phyloP scores from a whole-genome alignment of 2,797 vertebrate species.

The Sebastes miniatus region DNA sequence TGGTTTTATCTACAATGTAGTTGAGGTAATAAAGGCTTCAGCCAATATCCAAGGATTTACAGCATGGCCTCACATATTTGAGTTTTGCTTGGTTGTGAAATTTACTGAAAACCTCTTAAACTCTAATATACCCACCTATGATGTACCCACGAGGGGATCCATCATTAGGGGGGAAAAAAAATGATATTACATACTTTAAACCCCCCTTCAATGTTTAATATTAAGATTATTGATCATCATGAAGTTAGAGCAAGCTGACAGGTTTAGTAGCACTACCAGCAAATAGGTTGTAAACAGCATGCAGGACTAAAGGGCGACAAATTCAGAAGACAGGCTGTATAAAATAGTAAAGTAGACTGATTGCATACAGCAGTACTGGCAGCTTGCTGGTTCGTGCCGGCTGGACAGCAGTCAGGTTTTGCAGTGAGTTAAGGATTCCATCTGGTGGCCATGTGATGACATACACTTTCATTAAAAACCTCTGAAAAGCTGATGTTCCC shows the following conservation, averaged over 20 bases:
- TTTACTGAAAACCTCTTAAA: not conserved
- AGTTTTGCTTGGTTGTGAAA: not conserved
- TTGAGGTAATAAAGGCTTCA: not conserved
- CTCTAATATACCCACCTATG: not conserved
- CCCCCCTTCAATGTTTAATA: not conserved
- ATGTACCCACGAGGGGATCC: not conserved
- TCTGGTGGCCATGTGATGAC: slow-evolving; percentile 31
- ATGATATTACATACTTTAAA: not conserved
- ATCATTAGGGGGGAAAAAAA: not conserved
- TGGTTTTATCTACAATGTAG: not conserved
- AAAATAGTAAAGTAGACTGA: not conserved
- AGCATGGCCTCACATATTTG: not conserved
- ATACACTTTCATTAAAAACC: not conserved
- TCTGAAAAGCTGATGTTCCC: not conserved
- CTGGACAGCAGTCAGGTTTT: not conserved
- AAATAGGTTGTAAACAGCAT: not conserved
- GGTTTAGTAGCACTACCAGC: not conserved
- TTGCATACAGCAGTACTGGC: not conserved
- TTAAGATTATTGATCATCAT: not conserved
- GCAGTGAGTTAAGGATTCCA: slow-evolving; percentile 23
- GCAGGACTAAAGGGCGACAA: not conserved
- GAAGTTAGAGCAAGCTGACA: not conserved
- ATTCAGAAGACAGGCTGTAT: not conserved
- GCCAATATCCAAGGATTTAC: not conserved
- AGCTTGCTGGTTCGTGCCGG: not conserved